A percentile compares a stretch with the other conserved stretches of the same genome.
Evolutionary conservation across 2,113 vertebrate genomes (phyloP).

Genomic region (Pseudorectes ferrugineus): DNA sequence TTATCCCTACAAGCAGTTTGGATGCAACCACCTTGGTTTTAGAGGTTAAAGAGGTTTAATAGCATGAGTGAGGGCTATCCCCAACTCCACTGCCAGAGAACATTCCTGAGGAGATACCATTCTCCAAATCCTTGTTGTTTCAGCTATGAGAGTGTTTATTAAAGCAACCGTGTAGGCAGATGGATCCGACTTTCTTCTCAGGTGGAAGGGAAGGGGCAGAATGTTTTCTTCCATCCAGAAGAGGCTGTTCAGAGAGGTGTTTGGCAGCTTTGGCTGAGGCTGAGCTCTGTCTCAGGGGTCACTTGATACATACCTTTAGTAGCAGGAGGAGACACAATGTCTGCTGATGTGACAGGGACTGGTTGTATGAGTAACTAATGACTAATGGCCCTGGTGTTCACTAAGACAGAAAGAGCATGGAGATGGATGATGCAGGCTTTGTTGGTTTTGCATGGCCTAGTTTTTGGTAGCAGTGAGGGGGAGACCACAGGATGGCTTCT

Average conservation of each 20-base stretch:
- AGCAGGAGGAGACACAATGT: not conserved
- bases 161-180: not conserved
- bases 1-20: not conserved
- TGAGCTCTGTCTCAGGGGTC: not conserved
- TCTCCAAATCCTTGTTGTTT: not conserved
- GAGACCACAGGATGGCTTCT: not conserved
- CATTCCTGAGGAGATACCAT: not conserved
- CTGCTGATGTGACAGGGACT: not conserved
- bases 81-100: not conserved
- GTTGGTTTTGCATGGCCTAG: not conserved
- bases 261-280: not conserved
- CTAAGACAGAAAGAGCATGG: not conserved
- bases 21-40: not conserved
- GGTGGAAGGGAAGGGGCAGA: not conserved
- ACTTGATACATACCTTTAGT: not conserved
- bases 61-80: not conserved
- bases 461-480: not conserved
- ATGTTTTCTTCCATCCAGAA: not conserved
- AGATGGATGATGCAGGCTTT: not conserved
- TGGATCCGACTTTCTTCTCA: not conserved
- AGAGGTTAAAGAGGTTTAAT: not conserved
- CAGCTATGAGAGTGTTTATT: not conserved
- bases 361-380: rapidly evolving
- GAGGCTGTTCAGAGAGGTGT: not conserved
- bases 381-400: not conserved